A percentile compares a stretch with the other conserved stretches of the same genome.
Evolutionary conservation across 2,113 vertebrate species (phyloP).

Genomic region (Pollimyrus isidori): DNA sequence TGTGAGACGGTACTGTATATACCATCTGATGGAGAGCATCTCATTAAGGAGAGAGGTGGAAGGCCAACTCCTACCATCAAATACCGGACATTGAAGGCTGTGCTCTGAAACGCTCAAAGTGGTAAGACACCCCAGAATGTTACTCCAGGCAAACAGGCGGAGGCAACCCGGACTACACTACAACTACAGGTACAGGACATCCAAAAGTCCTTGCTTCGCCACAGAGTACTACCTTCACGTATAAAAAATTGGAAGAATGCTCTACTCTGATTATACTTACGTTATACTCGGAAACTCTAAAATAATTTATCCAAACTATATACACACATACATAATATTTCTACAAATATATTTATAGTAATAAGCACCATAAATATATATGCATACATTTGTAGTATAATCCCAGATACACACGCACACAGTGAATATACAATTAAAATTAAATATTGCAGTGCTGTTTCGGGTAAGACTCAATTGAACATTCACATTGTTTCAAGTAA

Average conservation of each 20-base stretch:
- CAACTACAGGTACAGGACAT: slow-evolving; percentile 46
- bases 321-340: slow-evolving; percentile 50
- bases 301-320: slow-evolving; percentile 70
- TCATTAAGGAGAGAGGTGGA: slow-evolving; percentile 7
- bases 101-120: slow-evolving; percentile 10
- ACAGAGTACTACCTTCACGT: slow-evolving; percentile 57
- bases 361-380: slow-evolving; percentile 34
- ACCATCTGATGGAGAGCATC: neutral
- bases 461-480: slow-evolving; percentile 54
- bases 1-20: slow-evolving; percentile 37
- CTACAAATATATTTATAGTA: slow-evolving; percentile 66
- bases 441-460: slow-evolving; percentile 63
- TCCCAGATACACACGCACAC: slow-evolving; percentile 50
- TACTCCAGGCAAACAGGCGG: slow-evolving; percentile 37
- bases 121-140: slow-evolving; percentile 23
- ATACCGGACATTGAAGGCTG: slow-evolving; percentile 20
- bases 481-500: slow-evolving; percentile 65
- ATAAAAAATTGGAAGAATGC: slow-evolving; percentile 72
- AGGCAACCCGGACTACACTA: slow-evolving; percentile 50
- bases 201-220: slow-evolving; percentile 58
- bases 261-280: slow-evolving; percentile 63
- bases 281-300: slow-evolving; percentile 66
- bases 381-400: slow-evolving; percentile 43
- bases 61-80: slow-evolving; percentile 13
- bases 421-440: slow-evolving; percentile 63